Percentiles rank a stretch among this genome's conserved stretches.
Evolutionary conservation across 2,113 vertebrate species (phyloP).

Genomic region (Naja naja): DNA sequence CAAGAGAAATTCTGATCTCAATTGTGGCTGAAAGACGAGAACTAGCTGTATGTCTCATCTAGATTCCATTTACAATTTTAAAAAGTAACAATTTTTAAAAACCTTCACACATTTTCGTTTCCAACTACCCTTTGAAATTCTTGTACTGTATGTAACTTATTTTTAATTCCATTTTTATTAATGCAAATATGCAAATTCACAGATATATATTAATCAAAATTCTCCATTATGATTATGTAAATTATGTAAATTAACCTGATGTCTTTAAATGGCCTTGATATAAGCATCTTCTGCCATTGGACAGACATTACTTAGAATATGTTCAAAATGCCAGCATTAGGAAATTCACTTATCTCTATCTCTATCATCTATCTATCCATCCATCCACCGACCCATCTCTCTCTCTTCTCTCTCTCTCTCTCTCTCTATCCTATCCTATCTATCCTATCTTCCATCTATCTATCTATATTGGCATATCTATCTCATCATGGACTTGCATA

Average conservation of each 20-base stretch:
- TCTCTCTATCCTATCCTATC: no score
- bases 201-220: not conserved
- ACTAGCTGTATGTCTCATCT: not conserved
- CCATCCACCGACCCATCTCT: no score
- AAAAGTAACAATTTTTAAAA: not conserved
- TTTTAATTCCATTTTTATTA: not conserved
- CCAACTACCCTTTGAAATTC: not conserved
- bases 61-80: not conserved
- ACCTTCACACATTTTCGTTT: not conserved
- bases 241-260: not conserved
- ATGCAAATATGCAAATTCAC: not conserved
- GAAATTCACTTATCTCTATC: constrained; percentile 25
- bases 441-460: no score
- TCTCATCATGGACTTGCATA: not conserved
- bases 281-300: not conserved
- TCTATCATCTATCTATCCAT: no score
- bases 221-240: not conserved
- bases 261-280: not conserved
- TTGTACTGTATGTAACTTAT: not conserved
- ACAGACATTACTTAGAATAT: not conserved
- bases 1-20: not conserved
- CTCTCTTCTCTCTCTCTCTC: no score
- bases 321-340: not conserved
- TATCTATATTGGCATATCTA: not conserved
- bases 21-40: not conserved